Evolutionary conservation across 1,140 invertebrate genomes (phyloP), one percentile per base, ranked within the genome.

Genomic region (Ericerus pela): DNA sequence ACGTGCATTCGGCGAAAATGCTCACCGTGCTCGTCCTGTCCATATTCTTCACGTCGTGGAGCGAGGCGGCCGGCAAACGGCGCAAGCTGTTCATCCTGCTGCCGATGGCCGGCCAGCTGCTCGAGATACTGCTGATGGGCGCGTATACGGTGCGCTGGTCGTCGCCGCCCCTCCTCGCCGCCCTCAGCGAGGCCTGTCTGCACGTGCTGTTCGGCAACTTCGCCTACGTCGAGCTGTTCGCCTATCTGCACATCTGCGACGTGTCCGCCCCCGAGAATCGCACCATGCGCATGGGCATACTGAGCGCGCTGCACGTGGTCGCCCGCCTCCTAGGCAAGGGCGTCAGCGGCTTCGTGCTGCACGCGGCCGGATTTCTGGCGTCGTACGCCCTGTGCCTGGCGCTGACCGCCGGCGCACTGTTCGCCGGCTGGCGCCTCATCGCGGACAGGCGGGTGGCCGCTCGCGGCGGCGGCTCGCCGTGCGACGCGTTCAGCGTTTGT

Each of bases 71-170:
- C 37, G 62, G 59, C 11, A 59, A 54, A 26, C 65, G 70, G 10
- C 60, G 72, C 27, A 74, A 71, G 60, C 58, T 70, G 5, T 67
- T 73, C 1, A 66, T 76, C 22, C 56, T 73, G 1, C 30, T 73
- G 8, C 67, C 73, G 1, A 64, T 70, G 16, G n/a, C 54, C 10
- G 62, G 62, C 5, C 58, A 62, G 43, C 31, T 62, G 2, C 24
- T 62, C 11, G 59, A 59, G 6, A 38, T 54, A 6, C n/a, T 53
- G 1, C 29, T 54, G 6, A 38, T 58, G 14, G 47, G 56, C 16
- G 26, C 53, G 12, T 59, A 58, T 12, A 54, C 56, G 16, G 59
- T 51, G 53, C 59, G 31, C 37, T 61, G 60, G 60, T 28, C n/a
- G 1, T 61, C 57, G 60, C 27, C 60, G 11, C 60, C 60, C 5